Evolutionary conservation across 2,888 invertebrate species (phyloP), one percentile per base, ranked within the genome.

Genomic region (Drosophila multiciliata): DNA sequence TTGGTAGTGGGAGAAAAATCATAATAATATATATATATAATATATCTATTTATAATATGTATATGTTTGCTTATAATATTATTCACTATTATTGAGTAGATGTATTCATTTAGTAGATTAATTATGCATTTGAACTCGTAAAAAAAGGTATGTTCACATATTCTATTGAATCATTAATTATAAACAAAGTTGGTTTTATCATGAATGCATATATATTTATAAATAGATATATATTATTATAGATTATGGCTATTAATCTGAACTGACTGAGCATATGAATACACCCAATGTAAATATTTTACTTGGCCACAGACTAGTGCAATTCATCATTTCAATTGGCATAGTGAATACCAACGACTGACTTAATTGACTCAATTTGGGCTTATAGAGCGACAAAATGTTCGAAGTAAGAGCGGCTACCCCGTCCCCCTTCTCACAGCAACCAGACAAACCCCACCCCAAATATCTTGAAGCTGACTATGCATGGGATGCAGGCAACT

Each of bases 281-380:
- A 33, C 38, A 49, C 58, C 49, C 29, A 4, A 1, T 3, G 15
- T 0, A 23, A 17, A 49, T 9, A 57, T 63, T 23, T 29, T 36
- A 2, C n/a, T 35, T 26, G 2, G 11, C n/a, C 29, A 4, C 35
- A 32, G 55, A 45, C 50, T 49, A 67, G 65, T 67, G 80, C 75
- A 87, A 82, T 84, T 84, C 82, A 84, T 87, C 82, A n/a, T n/a
- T n/a, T n/a, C n/a, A n/a, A n/a, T n/a, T n/a, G n/a, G n/a, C n/a
- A n/a, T n/a, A n/a, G n/a, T n/a, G 35, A 66, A 73, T 60, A 36
- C 52, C 63, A 66, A 49, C 58, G 62, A 63, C 70, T 63, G 80
- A 65, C 64, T 80, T 83, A 87, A 82, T 83, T 77, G 73, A 80
- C 77, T 73, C 73, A 86, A 83, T 86, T 87, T 59, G 49, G 52